Base-by-base conservation (phyloP, 2,797 vertebrate species). In the Mormyrops boulengeri region DNA sequence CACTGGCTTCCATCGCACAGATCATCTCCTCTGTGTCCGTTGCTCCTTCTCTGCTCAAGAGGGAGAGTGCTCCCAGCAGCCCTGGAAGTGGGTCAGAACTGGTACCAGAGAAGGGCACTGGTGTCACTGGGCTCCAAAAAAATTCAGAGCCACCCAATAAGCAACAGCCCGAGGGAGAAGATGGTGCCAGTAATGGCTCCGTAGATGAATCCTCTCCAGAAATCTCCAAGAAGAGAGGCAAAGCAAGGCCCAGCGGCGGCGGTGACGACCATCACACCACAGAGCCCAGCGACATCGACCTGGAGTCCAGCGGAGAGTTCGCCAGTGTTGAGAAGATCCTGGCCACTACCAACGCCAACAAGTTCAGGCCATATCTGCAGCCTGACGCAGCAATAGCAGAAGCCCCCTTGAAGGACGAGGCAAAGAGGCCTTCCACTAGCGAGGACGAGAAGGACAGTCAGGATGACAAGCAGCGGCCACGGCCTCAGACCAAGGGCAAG, bases 291-390 rank as follows among this genome's bases (percentile, higher is more conserved):
- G 91, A 90, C 90, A 94, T 93, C 41, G 98, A 99, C 92, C 95
- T 99, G 89, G 98, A 99, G 93, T 98, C 98, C 62, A 99, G 98
- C 3, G 98, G 98, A 0, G 98, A 99, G 94, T 99, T 99, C n/a
- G 97, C 98, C 91, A 99, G 98, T 88, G 97, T 99, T 44, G 98
- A 99, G 92, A 98, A 97, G 94, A 99, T 99, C 97, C 91, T 99
- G 26, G 98, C 98, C 88, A 99, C 97, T 60, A 99, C 98, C 0
- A 97, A 99, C 91, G 93, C 98, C 92, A 99, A 99, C 94, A 97
- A 98, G 94, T 99, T 99, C 93, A 98, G 97, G 92, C 97, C 97
- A 0, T 99, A 97, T 93, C 97, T 99, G 91, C 98, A 98, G 95
- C 96, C 95, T 0, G 95, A 96, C 2, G 93, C 95, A 0, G 94